These are phyloP conservation scores for Tympanoctomys barrerae DNA, from an alignment of 2,797 vertebrate species.

Conservation along the genomic window DNA sequence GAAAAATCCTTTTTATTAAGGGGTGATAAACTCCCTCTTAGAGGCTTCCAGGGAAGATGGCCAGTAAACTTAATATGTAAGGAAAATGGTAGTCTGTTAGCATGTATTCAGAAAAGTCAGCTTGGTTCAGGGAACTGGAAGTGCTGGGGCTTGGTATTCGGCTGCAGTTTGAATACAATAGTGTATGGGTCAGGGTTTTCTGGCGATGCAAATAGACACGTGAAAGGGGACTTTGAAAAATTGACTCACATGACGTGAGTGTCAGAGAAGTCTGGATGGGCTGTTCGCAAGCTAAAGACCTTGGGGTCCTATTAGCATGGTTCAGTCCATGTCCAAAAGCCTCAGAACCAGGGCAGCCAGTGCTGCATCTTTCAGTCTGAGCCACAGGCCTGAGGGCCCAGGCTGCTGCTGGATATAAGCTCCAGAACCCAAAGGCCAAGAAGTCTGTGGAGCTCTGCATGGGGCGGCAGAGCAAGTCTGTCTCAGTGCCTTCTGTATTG, in stretches of 20 bases:
- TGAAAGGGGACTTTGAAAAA: neutral
- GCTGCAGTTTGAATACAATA: neutral
- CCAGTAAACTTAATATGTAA: neutral
- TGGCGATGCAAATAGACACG: neutral
- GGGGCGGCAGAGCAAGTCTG: neutral
- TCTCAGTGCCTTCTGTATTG: neutral
- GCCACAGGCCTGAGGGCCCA: neutral
- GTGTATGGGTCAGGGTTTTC: neutral
- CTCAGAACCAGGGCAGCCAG: neutral
- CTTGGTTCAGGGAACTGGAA: neutral
- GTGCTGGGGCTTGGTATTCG: neutral
- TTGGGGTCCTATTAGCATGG: neutral
- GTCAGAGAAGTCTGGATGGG: neutral
- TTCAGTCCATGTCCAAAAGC: neutral
- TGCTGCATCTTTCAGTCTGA: neutral
- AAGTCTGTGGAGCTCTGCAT: neutral
- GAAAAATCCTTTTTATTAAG: neutral
- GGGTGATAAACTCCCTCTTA: neutral
- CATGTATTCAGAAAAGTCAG: neutral
- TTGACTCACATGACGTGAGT: neutral
- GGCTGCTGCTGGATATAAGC: neutral
- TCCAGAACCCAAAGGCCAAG: neutral
- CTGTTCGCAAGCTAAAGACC: neutral
- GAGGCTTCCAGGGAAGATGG: neutral
- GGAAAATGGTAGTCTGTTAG: neutral